Percentiles rank a stretch among this genome's conserved stretches.
These are phyloP conservation scores for Natrix natrix DNA, from an alignment of 2,797 vertebrate genomes.

Conservation along the genomic window DNA sequence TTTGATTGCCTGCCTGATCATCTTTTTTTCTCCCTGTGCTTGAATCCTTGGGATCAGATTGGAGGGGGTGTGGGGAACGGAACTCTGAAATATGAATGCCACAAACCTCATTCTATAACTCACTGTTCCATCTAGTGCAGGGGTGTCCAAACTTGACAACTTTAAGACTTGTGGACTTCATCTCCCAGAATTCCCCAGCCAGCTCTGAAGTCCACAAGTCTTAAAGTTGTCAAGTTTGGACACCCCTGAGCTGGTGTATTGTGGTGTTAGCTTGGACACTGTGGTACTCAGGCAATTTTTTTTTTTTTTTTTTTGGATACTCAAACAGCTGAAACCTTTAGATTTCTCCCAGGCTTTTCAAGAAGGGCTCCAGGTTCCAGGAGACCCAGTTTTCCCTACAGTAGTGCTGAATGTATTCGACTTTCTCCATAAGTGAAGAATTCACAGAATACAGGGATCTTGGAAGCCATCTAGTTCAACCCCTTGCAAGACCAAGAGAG, in stretches of 20 bases:
- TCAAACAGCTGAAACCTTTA: conserved; percentile 65
- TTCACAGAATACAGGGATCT: not conserved
- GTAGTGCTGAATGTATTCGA: conserved; percentile 35
- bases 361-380: conserved; percentile 49
- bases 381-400: conserved; percentile 36
- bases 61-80: not conserved
- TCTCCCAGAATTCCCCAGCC: too few species aligned
- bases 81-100: conserved; percentile 27
- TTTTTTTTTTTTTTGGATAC: conserved; percentile 64
- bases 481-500: too few species aligned
- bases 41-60: conserved; percentile 26
- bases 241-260: conserved; percentile 12
- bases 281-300: conserved; percentile 67
- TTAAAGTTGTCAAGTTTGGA: too few species aligned
- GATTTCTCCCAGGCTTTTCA: conserved; percentile 66
- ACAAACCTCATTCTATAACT: conserved; percentile 9
- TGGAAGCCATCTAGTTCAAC: not conserved
- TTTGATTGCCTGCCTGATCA: conserved; percentile 43
- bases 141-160: too few species aligned
- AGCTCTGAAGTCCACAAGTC: too few species aligned
- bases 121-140: conserved; percentile 34
- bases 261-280: conserved; percentile 34
- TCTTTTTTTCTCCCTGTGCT: not conserved
- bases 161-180: too few species aligned
- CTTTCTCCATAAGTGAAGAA: conserved; percentile 48